Conservation (phyloP, 2,888 invertebrate species). For the Hedya salicella region DNA sequence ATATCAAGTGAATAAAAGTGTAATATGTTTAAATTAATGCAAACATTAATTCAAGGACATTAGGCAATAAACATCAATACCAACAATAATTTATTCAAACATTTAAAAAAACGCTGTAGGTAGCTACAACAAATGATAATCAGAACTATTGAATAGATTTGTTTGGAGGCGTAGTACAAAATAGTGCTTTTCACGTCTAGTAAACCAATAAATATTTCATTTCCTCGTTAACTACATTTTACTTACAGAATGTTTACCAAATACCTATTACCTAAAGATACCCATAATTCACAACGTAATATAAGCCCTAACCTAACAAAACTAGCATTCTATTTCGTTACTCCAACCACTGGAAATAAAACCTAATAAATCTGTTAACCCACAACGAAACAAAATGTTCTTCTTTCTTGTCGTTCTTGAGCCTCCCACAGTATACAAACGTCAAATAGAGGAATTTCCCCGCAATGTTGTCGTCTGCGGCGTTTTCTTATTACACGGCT, state of each 20-base stretch:
- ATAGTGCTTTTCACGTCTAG: too few species aligned
- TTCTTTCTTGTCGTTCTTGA: too few species aligned
- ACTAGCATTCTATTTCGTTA: neutral
- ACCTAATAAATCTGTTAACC: conserved; percentile 36
- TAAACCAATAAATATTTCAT: too few species aligned
- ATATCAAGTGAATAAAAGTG: too few species aligned
- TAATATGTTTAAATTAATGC: too few species aligned
- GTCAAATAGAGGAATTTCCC: conserved; percentile 42
- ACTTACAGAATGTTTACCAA: neutral
- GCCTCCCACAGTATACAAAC: conserved; percentile 22
- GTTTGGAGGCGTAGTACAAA: too few species aligned
- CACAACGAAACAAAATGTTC: conserved; percentile 31
- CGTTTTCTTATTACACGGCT: conserved; percentile 32
- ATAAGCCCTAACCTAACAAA: neutral
- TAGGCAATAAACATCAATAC: too few species aligned
- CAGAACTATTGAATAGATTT: too few species aligned
- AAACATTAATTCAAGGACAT: too few species aligned
- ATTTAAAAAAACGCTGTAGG: too few species aligned
- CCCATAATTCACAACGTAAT: neutral
- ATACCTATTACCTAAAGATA: neutral
- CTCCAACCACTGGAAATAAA: conserved; percentile 10
- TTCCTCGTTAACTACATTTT: neutral
- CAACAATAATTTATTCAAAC: too few species aligned
- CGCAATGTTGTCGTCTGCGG: conserved; percentile 20
- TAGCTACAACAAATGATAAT: too few species aligned